Evolutionary conservation across 2,888 invertebrate genomes (phyloP).

Genomic region (Zeuzera pyrina): DNA sequence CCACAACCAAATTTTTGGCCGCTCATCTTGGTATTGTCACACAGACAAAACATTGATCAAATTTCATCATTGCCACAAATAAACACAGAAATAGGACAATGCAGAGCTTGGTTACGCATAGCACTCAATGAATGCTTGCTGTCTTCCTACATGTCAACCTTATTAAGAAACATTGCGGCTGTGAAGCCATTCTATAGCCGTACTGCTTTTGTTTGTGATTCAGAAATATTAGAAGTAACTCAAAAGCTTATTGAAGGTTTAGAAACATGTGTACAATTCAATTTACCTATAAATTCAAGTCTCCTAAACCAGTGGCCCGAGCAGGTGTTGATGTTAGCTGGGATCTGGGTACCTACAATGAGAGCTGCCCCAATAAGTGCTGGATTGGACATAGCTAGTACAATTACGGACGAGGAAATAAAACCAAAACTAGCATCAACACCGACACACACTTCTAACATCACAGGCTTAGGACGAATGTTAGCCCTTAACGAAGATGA

Average conservation of each 20-base stretch:
- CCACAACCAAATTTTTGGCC: constrained; percentile 94
- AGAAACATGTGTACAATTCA: constrained; percentile 80
- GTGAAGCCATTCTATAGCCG: constrained; percentile 88
- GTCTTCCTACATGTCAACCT: constrained; percentile 88
- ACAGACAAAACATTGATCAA: constrained; percentile 89
- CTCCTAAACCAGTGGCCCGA: constrained; percentile 92
- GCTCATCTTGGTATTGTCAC: constrained; percentile 87
- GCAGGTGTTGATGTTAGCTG: constrained; percentile 86
- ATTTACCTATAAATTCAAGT: constrained; percentile 87
- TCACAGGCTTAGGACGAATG: constrained; percentile 61
- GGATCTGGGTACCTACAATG: constrained; percentile 87
- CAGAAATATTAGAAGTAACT: constrained; percentile 84
- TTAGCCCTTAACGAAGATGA: constrained; percentile 79
- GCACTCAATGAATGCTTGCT: constrained; percentile 91
- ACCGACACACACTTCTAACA: constrained; percentile 40
- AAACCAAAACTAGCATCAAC: constrained; percentile 50
- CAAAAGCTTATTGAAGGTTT: constrained; percentile 83
- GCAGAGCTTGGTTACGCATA: constrained; percentile 92
- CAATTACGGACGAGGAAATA: constrained; percentile 62
- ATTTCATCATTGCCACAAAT: constrained; percentile 86
- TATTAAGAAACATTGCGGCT: constrained; percentile 83
- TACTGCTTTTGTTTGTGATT: constrained; percentile 86
- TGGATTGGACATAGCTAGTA: constrained; percentile 85
- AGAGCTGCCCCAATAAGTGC: constrained; percentile 83
- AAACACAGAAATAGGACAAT: constrained; percentile 91